phyloP scores from a whole-genome alignment of 2,113 vertebrate species.

The Synodontis membranacea region DNA sequence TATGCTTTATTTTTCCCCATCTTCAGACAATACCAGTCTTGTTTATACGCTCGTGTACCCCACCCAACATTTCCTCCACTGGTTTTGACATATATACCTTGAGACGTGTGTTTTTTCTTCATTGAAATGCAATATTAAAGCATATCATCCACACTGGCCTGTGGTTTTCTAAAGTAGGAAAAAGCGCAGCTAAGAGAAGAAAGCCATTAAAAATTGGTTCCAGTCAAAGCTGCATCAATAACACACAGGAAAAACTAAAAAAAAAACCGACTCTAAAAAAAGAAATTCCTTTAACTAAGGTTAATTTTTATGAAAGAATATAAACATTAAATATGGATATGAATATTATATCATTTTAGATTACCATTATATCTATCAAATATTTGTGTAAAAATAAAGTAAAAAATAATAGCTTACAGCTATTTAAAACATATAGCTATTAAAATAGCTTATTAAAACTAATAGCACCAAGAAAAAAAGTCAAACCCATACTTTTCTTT shows the following conservation, averaged over 20 bases:
- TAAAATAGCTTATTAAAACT: too few relatives aligned
- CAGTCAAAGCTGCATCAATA: slow-evolving; percentile 19
- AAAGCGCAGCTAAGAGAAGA: background rate
- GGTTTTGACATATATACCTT: background rate
- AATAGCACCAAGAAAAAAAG: background rate
- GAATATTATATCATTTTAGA: background rate
- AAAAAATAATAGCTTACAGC: background rate
- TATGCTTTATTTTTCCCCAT: background rate
- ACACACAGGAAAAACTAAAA: background rate
- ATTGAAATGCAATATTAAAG: slow-evolving; percentile 20
- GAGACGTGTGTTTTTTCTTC: background rate
- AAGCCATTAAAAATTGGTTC: slow-evolving; percentile 34
- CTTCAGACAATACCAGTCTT: slow-evolving; percentile 3
- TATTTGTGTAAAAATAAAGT: background rate
- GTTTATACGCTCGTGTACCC: background rate
- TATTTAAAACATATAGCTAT: too few relatives aligned
- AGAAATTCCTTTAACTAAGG: background rate
- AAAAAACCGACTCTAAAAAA: background rate
- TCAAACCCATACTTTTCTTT: background rate
- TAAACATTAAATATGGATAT: background rate
- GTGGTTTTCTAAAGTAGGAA: slow-evolving; percentile 2
- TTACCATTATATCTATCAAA: background rate
- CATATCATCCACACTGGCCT: background rate
- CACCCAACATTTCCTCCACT: background rate
- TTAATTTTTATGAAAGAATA: background rate